These are phyloP conservation scores for Ciconia nigra DNA, from an alignment of 2,797 vertebrate species.

Conservation along the genomic window DNA sequence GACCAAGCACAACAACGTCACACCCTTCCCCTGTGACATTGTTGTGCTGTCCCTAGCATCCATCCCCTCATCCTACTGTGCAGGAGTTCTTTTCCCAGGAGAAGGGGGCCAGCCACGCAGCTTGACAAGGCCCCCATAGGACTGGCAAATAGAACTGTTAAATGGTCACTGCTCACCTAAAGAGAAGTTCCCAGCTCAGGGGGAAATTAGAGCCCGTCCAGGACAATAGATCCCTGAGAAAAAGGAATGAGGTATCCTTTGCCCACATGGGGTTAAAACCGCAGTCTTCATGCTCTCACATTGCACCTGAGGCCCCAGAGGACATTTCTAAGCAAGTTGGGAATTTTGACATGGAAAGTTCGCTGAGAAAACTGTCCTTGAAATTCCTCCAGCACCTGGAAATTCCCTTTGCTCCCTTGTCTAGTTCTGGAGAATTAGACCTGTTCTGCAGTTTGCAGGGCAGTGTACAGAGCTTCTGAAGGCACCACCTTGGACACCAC, in stretches of 20 bases:
- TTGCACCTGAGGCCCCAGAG: background rate
- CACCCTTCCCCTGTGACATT: background rate
- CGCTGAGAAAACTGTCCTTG: background rate
- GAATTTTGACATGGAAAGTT: background rate
- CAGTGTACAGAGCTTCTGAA: background rate
- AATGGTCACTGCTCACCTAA: background rate
- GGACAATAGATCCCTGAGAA: background rate
- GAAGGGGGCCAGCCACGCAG: background rate
- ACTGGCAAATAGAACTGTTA: background rate
- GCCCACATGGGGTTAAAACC: background rate
- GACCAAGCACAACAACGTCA: background rate
- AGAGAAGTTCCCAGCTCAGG: background rate
- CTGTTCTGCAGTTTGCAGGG: background rate
- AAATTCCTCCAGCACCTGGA: background rate
- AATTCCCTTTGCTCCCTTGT: background rate
- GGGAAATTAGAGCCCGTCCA: background rate
- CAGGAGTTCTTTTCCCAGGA: background rate
- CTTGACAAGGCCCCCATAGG: background rate
- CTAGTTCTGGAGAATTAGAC: background rate
- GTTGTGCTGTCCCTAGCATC: background rate
- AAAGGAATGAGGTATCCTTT: background rate
- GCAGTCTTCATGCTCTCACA: background rate
- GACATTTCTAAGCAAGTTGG: background rate
- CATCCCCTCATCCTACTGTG: background rate
- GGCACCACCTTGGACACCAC: background rate